Evolutionary conservation across 1,140 invertebrate genomes (phyloP), one percentile per base, ranked within the genome.

Genomic region (Drosophila sechellia): DNA sequence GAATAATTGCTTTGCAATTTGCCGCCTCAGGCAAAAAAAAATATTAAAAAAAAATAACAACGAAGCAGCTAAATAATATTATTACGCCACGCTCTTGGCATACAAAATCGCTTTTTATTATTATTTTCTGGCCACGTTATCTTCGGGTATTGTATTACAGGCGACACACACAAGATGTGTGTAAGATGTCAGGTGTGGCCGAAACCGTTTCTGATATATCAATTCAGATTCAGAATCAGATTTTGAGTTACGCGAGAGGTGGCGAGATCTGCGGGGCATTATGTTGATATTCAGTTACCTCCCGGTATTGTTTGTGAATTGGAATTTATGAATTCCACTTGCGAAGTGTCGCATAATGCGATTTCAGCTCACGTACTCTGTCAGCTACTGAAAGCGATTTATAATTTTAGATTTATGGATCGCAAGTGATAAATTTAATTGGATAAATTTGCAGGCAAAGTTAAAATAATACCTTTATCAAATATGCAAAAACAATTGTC

Each of bases 1-100:
- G 73, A 89, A 89, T 87, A 87, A 87, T 87, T 87, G 84, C 80
- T 89, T 84, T 79, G 81, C 79, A 84, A 89, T 87, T 87, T 84
- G 72, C 57, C 56, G 45, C 52, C 46, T 56, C 42, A 31, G 34
- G 59, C 53, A 15, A 49, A 31, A 20, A 31, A 53, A 20, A 17
- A 49, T 11, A 49, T 15, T 20, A 31, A 53, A 20, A 20, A 10
- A 60, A 66, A 50, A 54, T 10, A 3, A 8, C 31, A 49, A 20
- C 27, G 35, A 66, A 65, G 52, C 53, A 84, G 34, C 58, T 59
- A 69, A 77, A 76, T 71, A 72, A 75, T 79, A 70, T 83, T 72
- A 80, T 61, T 58, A 66, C 59, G 73, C 48, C 22, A 65, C 64
- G 76, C 66, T 87, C 64, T 56, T 73, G 83, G 83, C 84, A 87